phyloP scores from a whole-genome alignment of 2,797 vertebrate species.

The Chelon auratus region DNA sequence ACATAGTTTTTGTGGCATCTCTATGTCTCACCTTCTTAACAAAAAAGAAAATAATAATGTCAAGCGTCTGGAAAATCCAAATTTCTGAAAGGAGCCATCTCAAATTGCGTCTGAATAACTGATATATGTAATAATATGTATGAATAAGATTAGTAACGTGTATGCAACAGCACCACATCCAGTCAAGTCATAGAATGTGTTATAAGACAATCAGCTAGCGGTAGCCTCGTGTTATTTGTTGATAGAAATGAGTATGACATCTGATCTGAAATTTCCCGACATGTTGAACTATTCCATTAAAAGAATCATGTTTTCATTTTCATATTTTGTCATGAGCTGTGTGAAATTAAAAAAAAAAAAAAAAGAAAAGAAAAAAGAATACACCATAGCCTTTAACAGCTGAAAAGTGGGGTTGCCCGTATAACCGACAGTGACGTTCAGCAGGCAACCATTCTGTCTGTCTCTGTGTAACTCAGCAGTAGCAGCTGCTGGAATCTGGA shows the following conservation, averaged over 20 bases:
- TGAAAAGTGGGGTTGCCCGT: slow-evolving; percentile 22
- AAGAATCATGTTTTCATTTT: slow-evolving; percentile 6
- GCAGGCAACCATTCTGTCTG: slow-evolving; percentile 72
- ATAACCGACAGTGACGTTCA: slow-evolving; percentile 74
- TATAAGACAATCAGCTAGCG: neutral
- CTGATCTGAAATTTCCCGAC: slow-evolving; percentile 3
- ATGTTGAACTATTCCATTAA: slow-evolving; percentile 17
- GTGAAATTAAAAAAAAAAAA: slow-evolving; percentile 32
- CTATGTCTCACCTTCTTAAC: too few relatives aligned
- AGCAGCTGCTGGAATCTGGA: slow-evolving; percentile 84
- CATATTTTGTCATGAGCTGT: slow-evolving; percentile 42
- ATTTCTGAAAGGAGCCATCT: too few relatives aligned
- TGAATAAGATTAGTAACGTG: too few relatives aligned
- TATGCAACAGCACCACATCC: neutral
- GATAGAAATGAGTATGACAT: neutral
- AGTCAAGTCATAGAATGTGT: neutral
- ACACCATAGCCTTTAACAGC: slow-evolving; percentile 62
- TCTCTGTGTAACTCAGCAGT: slow-evolving; percentile 78
- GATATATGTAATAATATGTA: too few relatives aligned
- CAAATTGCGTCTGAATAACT: too few relatives aligned
- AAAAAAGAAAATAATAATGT: too few relatives aligned
- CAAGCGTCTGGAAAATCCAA: too few relatives aligned
- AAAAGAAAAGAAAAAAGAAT: neutral
- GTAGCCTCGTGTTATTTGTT: neutral
- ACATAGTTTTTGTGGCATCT: too few relatives aligned